Evolutionary conservation across 2,113 vertebrate genomes (phyloP), one percentile per base, ranked within the genome.

Genomic region (Zapus hudsonius): DNA sequence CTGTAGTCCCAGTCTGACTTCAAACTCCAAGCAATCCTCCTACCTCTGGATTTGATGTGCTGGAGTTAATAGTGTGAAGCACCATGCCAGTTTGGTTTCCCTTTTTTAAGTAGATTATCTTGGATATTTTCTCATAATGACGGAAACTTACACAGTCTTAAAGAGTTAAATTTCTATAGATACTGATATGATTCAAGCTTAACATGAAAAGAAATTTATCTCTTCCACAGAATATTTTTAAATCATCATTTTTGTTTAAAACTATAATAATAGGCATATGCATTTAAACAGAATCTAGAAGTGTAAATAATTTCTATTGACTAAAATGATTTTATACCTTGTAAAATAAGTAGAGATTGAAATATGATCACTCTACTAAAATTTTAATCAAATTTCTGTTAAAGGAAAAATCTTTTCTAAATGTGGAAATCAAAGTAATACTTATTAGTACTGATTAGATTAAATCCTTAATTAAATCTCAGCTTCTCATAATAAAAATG

Each of bases 371-470:
- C 67, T 2, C 22, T 61, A 93, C 92, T 47, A 92, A 66, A 93
- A 96, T 96, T 97, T 76, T 87, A 96, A 84, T 84, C 83, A 96
- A 90, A 91, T 95, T 2, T 91, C 93, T 92, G 74, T 93, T 73
- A 93, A 95, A 42, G 31, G 70, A 98, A 96, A 44, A 94, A 95
- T 83, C 1, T 87, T 7, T 40, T 33, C 33, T 79, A 66, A 79
- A 73, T 29, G 25, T 52, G 12, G 19, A 96, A 96, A 94, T 92
- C 82, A 44, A 79, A 90, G 42, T 87, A 95, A 94, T 44, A 38
- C 47, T 93, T 89, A 90, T 94, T 93, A 87, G 6, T 0, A 23
- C 86, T 19, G 96, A 95, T 63, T 95, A 94, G 29, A 95, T 93
- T 89, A 67, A 85, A 4, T 66, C 66, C 93, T 47, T 86, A 94